Evolutionary conservation across 2,888 invertebrate species (phyloP), one percentile per base, ranked within the genome.

Genomic region (Bursaphelenchus okinawaensis): DNA sequence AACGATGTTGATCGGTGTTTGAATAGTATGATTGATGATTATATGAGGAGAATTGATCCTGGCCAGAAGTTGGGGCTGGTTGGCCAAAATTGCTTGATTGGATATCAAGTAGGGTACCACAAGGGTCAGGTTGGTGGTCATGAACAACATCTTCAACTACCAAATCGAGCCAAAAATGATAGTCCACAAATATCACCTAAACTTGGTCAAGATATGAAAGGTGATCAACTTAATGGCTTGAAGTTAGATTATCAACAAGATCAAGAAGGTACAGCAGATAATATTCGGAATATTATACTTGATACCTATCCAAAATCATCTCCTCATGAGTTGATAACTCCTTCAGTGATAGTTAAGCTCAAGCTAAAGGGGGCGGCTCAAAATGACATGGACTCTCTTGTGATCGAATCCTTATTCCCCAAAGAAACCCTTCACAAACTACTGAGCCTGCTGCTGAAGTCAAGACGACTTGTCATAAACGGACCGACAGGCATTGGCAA

Each of bases 401-500:
- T 79, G 16, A 68, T 80, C 52, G 78, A 79, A 62, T 74, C 72
- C n/a, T 73, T 80, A 4, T 75, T 80, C 63, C 80, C 80, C 19
- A 67, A 66, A 9, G 65, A 68, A 23, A 73, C 77, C 68, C 90
- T 96, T 62, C 93, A 94, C 85, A 89, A 95, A 84, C 91, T 91
- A 81, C 88, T 92, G 55, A 89, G 89, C n/a, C 86, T 94, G 62
- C 85, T 98, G 70, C 89, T 91, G 60, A 94, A 95, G 82, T 93
- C 95, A 84, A 87, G 93, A 26, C 87, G 96, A 55, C 89, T 98
- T 68, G 94, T 98, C 71, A 86, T 98, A 19, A 95, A 93, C 84
- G 96, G 96, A 0, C 94, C 95, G 0, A 91, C 91, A 80, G 95
- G 95, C 52, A 95, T 94, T 0, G 96, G 20, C 7, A 96, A 96